Evolutionary conservation across 2,797 vertebrate genomes (phyloP), one percentile per base, ranked within the genome.

Genomic region (Falco cherrug): DNA sequence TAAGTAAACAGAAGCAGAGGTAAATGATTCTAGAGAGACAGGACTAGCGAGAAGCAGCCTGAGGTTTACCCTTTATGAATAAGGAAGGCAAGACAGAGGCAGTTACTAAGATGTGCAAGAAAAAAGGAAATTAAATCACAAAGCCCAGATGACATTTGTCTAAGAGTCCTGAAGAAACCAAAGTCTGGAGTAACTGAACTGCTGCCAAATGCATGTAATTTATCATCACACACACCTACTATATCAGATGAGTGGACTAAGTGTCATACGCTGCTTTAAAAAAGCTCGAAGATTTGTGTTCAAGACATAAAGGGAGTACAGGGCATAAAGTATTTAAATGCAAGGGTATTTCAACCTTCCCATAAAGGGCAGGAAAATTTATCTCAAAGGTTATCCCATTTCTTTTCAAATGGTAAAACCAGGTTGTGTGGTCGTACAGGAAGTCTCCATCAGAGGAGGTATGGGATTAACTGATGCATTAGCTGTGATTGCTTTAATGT

Each of bases 281-380:
- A 90, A 81, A 37, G 39, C 68, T 57, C 21, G 3, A 41, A 89
- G 88, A 90, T 90, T 92, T 90, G 90, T 85, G 89, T 35, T 68
- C 41, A 10, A 47, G 67, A 60, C 61, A n/a, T 43, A 48, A 78
- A 79, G 37, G 51, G 76, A 95, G 84, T 31, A 31, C 50, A 80
- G 78, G 64, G 47, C 56, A 60, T 87, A 33, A 87, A 69, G 84
- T 68, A 60, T 90, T 91, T 80, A 85, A 89, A 92, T 47, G 53
- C 90, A 69, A 92, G 74, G 86, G 80, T 65, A 61, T 80, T 92
- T 65, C 88, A 84, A 74, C 80, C 85, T 93, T 68, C 83, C 48
- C 37, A 7, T 21, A 12, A 0, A 51, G 79, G 84, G 75, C 57
- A 88, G 80, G 76, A 31, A 43, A 64, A 73, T 78, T 47, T 77